Base-by-base conservation (phyloP, 2,113 vertebrate genomes). In the Alaudala cheleensis region DNA sequence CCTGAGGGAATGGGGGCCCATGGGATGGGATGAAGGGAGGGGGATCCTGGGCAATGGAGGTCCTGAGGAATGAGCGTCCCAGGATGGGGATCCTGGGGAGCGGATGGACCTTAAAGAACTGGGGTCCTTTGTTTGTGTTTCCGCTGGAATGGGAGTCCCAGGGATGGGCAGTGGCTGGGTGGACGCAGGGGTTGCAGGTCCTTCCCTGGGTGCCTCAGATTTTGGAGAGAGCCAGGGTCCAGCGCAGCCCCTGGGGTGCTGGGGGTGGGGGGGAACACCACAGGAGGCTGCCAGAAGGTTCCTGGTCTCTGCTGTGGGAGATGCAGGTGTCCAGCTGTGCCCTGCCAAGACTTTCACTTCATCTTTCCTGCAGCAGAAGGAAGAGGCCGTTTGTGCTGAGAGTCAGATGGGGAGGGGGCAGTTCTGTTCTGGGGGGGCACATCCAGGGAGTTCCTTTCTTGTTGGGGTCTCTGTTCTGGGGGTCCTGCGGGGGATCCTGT, bases 121-220 rank as follows among this genome's bases (percentile, higher is more conserved):
- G n/a, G 12, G 18, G 24, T 21, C 15, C n/a, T 17, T 28, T 28
- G 33, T 1, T 34, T 21, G 44, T 11, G 9, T 2, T 26, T 33
- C 17, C 24, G 26, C 18, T 7, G n/a, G 24, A 50, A 21, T 70
- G 49, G 28, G 25, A 9, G 20, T 39, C 5, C 20, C 67, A 51
- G 14, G 34, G 49, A 31, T 51, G 26, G 19, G 44, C 10, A n/a
- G 31, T 24, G 42, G 10, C 42, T 25, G 31, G 64, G 47, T 50
- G n/a, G 13, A 9, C n/a, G 28, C 2, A 2, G 13, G 25, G 66
- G 10, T 51, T 5, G 1, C n/a, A 28, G 12, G 5, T 49, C 13
- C 45, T 50, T 37, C 47, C 19, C 3, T 21, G 45, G 47, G 7
- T 14, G 9, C 9, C 65, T 28, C 47, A 50, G 25, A 50, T 50